Base-by-base conservation (phyloP, 2,888 invertebrate genomes). In the Tubiluchus corallicola region DNA sequence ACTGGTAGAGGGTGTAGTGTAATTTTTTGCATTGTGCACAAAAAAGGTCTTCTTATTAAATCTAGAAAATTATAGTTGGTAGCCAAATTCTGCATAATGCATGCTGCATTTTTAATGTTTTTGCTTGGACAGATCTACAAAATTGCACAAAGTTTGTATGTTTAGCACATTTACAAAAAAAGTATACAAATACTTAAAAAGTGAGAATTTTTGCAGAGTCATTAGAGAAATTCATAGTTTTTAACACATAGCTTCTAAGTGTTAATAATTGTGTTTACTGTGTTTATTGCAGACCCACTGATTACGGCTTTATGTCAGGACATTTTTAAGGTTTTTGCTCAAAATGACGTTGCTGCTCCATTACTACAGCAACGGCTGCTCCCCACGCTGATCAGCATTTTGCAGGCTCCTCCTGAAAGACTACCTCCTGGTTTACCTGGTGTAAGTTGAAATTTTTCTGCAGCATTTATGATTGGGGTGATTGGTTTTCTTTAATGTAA, bases 381-480 rank as follows among this genome's bases (percentile, higher is more conserved):
- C 42, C 78, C 78, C 2, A 76, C 76, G 0, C 64, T 79, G 41
- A 71, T 74, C 38, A 71, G 70, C 45, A 76, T 79, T 19, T 54
- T 71, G 19, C 64, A 66, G 49, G 58, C 67, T 2, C 57, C 60
- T n/a, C 54, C 57, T n/a, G 64, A 64, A 45, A 66, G 64, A 52
- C 58, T 67, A 18, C 57, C 63, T 4, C 53, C 58, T 20, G 65
- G 65, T 9, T 53, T 67, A 29, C 64, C 61, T 21, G 54, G 62
- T 39, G 67, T 67, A 63, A 62, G 50, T 49, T 20, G 17, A 15
- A 38, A 62, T 59, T 52, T 55, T n/a, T n/a, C n/a, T n/a, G n/a
- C n/a, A n/a, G n/a, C n/a, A n/a, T n/a, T n/a, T n/a, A n/a, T n/a
- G n/a, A n/a, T n/a, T n/a, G n/a, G n/a, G n/a, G n/a, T n/a, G n/a